Conservation (phyloP, 2,113 vertebrate genomes). For the Epinephelus fuscoguttatus region DNA sequence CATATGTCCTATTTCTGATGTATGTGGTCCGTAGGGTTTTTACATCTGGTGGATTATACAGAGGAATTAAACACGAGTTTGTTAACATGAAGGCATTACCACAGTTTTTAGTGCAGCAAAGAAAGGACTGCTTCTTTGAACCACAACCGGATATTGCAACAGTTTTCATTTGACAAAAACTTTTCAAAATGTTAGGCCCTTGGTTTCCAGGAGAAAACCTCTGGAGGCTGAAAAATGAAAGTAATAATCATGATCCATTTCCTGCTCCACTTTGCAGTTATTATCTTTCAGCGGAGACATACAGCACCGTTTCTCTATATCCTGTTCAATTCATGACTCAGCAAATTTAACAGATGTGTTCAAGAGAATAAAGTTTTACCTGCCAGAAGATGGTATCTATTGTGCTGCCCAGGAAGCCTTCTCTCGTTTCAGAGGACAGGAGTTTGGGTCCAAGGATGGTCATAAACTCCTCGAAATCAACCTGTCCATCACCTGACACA, state of each 20-base stretch:
- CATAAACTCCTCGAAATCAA: slow-evolving; percentile 99
- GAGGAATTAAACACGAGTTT: not conserved
- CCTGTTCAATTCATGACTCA: not conserved
- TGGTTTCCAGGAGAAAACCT: not conserved
- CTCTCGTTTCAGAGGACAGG: slow-evolving; percentile 94
- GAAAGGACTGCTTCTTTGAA: not conserved
- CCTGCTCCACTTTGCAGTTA: slow-evolving; percentile 16
- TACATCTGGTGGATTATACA: not conserved
- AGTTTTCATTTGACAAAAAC: not conserved
- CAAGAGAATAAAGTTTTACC: slow-evolving; percentile 80
- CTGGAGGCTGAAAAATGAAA: not conserved
- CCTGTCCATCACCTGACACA: slow-evolving; percentile 94
- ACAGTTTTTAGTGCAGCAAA: not conserved
- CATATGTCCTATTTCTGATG: not conserved
- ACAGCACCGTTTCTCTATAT: not conserved
- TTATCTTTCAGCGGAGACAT: slow-evolving; percentile 17
- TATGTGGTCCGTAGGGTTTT: not conserved
- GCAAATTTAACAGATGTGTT: not conserved
- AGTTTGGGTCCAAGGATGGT: slow-evolving; percentile 98
- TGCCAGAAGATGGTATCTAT: slow-evolving; percentile 99
- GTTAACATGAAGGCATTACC: not conserved
- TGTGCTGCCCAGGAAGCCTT: slow-evolving; percentile 95
- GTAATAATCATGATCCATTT: not conserved
- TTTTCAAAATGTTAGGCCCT: not conserved
- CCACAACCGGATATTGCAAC: not conserved